These are phyloP conservation scores for Saccopteryx bilineata DNA, from an alignment of 2,113 vertebrate species.

Conservation along the genomic window DNA sequence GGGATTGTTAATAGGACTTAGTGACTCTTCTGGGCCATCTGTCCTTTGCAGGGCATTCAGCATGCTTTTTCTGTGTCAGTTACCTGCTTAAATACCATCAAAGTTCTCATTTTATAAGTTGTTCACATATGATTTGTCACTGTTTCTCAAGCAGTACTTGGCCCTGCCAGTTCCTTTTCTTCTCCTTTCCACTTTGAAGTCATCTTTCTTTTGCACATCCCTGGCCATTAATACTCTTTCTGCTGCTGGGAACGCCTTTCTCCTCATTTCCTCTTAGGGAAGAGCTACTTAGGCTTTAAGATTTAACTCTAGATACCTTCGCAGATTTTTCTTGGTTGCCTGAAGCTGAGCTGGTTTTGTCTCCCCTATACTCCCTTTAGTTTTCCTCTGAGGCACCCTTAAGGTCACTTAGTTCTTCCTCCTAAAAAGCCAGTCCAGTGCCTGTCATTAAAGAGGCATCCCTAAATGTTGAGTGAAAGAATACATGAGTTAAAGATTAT, in stretches of 20 bases:
- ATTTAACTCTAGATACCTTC: constrained; percentile 1
- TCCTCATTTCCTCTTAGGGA: constrained; percentile 1
- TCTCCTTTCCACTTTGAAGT: not conserved
- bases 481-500: not conserved
- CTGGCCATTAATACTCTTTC: constrained; percentile 1
- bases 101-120: not conserved
- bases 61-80: constrained; percentile 23
- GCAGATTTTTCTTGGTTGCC: not conserved
- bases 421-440: not conserved
- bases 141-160: not conserved
- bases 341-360: not conserved
- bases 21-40: not conserved
- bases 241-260: not conserved
- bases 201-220: not conserved
- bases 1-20: not conserved
- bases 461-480: not conserved
- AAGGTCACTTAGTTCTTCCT: not conserved
- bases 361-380: not conserved
- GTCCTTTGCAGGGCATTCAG: not conserved
- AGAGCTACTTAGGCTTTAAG: constrained; percentile 7
- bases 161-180: not conserved
- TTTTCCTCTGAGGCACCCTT: not conserved
- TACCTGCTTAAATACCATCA: not conserved
- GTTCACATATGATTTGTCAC: not conserved
- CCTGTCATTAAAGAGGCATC: not conserved